Evolutionary conservation across 2,797 vertebrate species (phyloP), one percentile per base, ranked within the genome.

Genomic region (Sebastes vulpes): DNA sequence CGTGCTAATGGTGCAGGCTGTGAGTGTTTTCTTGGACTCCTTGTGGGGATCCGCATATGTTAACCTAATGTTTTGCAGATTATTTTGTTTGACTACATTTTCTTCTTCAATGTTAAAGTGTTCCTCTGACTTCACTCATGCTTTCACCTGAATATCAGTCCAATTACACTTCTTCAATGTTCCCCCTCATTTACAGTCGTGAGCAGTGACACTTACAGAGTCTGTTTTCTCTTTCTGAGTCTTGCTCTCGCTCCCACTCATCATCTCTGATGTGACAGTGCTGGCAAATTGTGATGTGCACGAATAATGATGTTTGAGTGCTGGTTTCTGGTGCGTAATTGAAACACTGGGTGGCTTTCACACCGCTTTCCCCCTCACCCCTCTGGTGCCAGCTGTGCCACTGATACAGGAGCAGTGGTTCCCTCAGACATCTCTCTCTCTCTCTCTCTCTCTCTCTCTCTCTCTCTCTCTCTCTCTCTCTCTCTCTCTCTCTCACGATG

Each of bases 301-400:
- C 79, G 75, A 89, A 82, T 91, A 93, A 91, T 88, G 68, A 84
- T 85, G 77, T 85, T 85, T 78, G 75, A 89, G 87, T 84, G 73
- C 82, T 71, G 75, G 82, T 69, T 88, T 84, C 87, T 89, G 77
- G 80, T 85, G 85, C 83, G 90, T 94, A 93, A 94, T 91, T 94
- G 90, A 93, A 95, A 92, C 71, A 79, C 78, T 59, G 79, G 68
- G 79, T 63, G 18, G 53, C 83, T 85, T 86, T 92, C 81, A 75
- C 78, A 56, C 4, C 20, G 14, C 20, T 35, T 61, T 28, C 32
- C 50, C 50, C 61, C 65, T 67, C 58, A 61, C 38, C 38, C 61
- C 35, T 65, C 21, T 29, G 46, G 31, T 77, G 72, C 92, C 89
- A 90, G 89, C 92, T 91, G 88, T 89, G 92, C 73, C 72, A 42